These are phyloP conservation scores for Scatophagus argus DNA, from an alignment of 2,113 vertebrate genomes.

Conservation along the genomic window DNA sequence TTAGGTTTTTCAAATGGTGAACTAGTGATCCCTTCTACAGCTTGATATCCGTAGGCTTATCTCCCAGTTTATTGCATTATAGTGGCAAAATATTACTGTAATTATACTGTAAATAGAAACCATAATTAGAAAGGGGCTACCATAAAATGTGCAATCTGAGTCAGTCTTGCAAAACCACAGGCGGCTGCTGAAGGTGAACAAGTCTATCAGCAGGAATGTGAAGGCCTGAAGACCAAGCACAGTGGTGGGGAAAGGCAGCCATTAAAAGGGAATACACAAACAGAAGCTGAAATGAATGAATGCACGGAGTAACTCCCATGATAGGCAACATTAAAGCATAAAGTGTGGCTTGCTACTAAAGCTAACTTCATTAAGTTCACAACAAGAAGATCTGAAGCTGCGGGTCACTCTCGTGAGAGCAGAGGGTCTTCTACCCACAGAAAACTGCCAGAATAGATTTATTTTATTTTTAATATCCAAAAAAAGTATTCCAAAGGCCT, in stretches of 20 bases:
- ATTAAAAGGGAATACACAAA: constrained; percentile 48
- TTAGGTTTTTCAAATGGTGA: constrained; percentile 77
- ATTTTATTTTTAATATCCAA: background rate
- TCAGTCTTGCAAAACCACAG: constrained; percentile 37
- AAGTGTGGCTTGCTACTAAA: constrained; percentile 37
- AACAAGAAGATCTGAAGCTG: constrained; percentile 34
- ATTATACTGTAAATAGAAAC: constrained; percentile 79
- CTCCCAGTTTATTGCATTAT: constrained; percentile 62
- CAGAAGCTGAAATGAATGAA: constrained; percentile 43
- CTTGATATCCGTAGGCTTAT: constrained; percentile 71
- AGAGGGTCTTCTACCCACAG: constrained; percentile 1
- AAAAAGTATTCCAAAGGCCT: constrained; percentile 3
- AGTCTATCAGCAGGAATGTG: constrained; percentile 8
- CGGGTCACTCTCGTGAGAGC: background rate
- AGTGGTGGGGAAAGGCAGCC: background rate
- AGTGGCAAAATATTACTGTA: constrained; percentile 75
- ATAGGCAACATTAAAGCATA: constrained; percentile 40
- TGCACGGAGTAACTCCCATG: constrained; percentile 18
- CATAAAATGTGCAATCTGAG: constrained; percentile 41
- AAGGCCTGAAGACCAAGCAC: background rate
- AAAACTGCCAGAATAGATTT: constrained; percentile 18
- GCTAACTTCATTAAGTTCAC: constrained; percentile 52
- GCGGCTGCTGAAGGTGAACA: constrained; percentile 33
- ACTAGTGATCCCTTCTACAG: constrained; percentile 70
- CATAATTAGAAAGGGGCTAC: constrained; percentile 65